Evolutionary conservation across 2,797 vertebrate species (phyloP), one percentile per base, ranked within the genome.

Genomic region (Myiotriccus ornatus): DNA sequence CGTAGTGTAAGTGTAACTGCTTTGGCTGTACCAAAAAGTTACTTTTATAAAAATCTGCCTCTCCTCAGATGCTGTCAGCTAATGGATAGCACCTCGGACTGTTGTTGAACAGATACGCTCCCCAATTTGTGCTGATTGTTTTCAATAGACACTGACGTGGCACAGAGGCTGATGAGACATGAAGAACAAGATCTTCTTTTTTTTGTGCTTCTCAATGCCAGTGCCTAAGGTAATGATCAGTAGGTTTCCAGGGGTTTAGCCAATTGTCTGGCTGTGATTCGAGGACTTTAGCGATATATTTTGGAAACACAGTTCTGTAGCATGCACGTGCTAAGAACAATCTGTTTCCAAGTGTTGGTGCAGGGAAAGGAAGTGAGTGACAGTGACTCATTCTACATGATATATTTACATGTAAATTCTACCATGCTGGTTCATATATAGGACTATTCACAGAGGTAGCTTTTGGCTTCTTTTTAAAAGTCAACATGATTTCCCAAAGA

Each of bases 181-280:
- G 43, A 91, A 96, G 79, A 67, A 73, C 35, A 10, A 52, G 17
- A 34, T 49, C 10, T 65, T 49, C 10, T 65, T 80, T 49, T 83
- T 84, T 77, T 92, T 24, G 4, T 87, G n/a, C 32, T 71, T 74
- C n/a, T 92, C 55, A 71, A 89, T 79, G 81, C 79, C 90, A 67
- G 56, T 74, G 89, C 78, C 89, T 76, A 95, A 91, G 89, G 74
- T 94, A 93, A 87, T 50, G 75, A 94, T 93, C 93, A 91, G 82
- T 79, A 89, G 82, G 88, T 85, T 96, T 95, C 70, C 63, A 95
- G 68, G 69, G 93, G 88, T 86, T 97, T 94, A 84, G 89, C 96
- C 94, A 95, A 57, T 91, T 59, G 91, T 94, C 95, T 97, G 94
- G 91, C 94, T 84, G 80, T 83, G n/a, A 60, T 89, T 97, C 97